Conservation (phyloP, 2,888 invertebrate species). For the Plemyria rubiginata region DNA sequence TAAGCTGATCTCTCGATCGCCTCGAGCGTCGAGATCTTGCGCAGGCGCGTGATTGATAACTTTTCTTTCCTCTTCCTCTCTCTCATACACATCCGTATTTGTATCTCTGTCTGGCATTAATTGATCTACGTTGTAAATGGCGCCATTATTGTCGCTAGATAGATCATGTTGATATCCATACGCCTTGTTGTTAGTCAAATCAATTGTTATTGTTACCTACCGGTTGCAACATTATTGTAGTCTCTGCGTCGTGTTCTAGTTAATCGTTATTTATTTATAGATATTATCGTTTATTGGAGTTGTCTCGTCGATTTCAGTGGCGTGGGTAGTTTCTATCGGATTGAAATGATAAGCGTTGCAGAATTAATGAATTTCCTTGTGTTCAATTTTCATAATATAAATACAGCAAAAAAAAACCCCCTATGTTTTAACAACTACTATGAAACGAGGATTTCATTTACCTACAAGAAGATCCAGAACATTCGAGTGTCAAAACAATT, state of each 20-base stretch:
- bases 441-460: too few relatives aligned
- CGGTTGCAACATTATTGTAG: slow-evolving; percentile 27
- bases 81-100: slow-evolving; percentile 40
- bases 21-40: slow-evolving; percentile 74
- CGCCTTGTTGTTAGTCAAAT: slow-evolving; percentile 69
- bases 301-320: slow-evolving; percentile 36
- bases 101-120: slow-evolving; percentile 70
- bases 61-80: slow-evolving; percentile 57
- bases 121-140: slow-evolving; percentile 78
- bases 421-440: too few relatives aligned
- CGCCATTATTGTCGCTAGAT: slow-evolving; percentile 77
- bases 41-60: slow-evolving; percentile 83
- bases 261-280: slow-evolving; percentile 27
- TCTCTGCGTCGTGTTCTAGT: slow-evolving; percentile 23
- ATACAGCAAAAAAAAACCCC: too few relatives aligned
- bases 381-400: not conserved
- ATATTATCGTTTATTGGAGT: slow-evolving; percentile 28
- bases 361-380: slow-evolving; percentile 17
- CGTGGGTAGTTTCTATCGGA: slow-evolving; percentile 60
- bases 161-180: slow-evolving; percentile 70
- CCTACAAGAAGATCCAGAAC: too few relatives aligned
- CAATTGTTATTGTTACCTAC: slow-evolving; percentile 63
- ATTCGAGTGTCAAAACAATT: too few relatives aligned
- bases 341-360: slow-evolving; percentile 39
- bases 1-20: slow-evolving; percentile 78